Conservation (phyloP, 2,888 invertebrate genomes). For the Pandemis heparana region DNA sequence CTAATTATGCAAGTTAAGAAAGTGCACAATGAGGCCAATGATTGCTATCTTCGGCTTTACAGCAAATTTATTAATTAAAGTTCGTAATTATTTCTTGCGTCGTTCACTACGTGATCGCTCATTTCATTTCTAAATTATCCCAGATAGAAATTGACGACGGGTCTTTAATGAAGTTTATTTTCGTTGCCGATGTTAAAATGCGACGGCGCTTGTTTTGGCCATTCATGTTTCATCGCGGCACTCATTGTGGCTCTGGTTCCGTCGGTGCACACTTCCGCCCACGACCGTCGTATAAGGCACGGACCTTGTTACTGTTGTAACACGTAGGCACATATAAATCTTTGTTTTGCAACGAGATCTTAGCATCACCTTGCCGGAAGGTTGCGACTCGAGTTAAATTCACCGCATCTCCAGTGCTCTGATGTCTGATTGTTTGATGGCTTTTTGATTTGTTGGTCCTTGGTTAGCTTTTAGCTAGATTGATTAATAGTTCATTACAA, state of each 20-base stretch:
- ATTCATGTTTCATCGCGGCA: slow-evolving; percentile 40
- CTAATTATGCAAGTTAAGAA: slow-evolving; percentile 32
- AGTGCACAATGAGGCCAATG: slow-evolving; percentile 30
- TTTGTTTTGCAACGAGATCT: slow-evolving; percentile 62
- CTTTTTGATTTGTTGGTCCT: slow-evolving; percentile 68
- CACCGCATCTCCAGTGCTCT: slow-evolving; percentile 57
- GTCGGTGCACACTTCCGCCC: slow-evolving; percentile 74
- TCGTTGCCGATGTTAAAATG: slow-evolving; percentile 15
- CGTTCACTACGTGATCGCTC: neutral
- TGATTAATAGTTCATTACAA: slow-evolving; percentile 16
- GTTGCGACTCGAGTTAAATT: slow-evolving; percentile 61
- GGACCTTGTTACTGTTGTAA: slow-evolving; percentile 70
- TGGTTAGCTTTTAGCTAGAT: slow-evolving; percentile 48
- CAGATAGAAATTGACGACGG: neutral
- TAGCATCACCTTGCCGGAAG: slow-evolving; percentile 61
- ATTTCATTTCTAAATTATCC: neutral
- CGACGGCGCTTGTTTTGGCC: slow-evolving; percentile 38
- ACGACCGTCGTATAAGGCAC: slow-evolving; percentile 68
- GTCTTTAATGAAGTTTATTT: slow-evolving; percentile 23
- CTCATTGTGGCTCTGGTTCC: slow-evolving; percentile 44
- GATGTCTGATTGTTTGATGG: slow-evolving; percentile 61
- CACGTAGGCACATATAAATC: slow-evolving; percentile 65
- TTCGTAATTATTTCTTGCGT: slow-evolving; percentile 9
- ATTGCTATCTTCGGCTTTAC: slow-evolving; percentile 20
- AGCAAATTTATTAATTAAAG: slow-evolving; percentile 22